phyloP scores from a whole-genome alignment of 2,113 vertebrate genomes.

The Globicephala melas region DNA sequence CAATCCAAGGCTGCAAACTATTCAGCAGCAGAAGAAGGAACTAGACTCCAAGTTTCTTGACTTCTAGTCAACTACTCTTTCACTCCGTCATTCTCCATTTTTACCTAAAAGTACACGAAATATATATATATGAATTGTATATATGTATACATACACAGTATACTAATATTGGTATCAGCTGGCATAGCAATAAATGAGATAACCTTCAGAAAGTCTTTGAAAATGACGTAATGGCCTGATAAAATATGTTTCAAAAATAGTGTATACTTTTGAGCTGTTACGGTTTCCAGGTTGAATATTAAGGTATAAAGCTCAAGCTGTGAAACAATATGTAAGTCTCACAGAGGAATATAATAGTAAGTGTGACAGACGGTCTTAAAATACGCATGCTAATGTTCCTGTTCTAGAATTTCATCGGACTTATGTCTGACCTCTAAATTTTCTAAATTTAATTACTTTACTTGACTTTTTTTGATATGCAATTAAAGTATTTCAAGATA shows the following conservation, averaged over 20 bases:
- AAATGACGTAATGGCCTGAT: background rate
- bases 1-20: background rate
- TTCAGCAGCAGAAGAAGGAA: background rate
- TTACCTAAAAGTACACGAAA: background rate
- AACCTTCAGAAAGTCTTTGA: background rate
- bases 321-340: background rate
- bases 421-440: background rate
- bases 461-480: background rate
- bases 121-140: background rate
- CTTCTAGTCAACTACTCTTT: background rate
- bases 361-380: background rate
- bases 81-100: background rate
- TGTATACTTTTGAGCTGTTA: background rate
- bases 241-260: background rate
- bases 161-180: background rate
- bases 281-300: background rate
- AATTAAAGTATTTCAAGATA: conserved; percentile 28
- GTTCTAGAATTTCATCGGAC: background rate
- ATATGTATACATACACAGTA: background rate
- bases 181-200: background rate
- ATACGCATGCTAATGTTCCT: background rate
- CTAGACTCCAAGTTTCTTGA: background rate
- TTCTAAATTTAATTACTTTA: conserved; percentile 29
- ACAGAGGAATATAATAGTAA: background rate
- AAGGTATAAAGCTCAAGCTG: background rate